Evolutionary conservation across 2,888 invertebrate species (phyloP).

Genomic region (Latheticus oryzae): DNA sequence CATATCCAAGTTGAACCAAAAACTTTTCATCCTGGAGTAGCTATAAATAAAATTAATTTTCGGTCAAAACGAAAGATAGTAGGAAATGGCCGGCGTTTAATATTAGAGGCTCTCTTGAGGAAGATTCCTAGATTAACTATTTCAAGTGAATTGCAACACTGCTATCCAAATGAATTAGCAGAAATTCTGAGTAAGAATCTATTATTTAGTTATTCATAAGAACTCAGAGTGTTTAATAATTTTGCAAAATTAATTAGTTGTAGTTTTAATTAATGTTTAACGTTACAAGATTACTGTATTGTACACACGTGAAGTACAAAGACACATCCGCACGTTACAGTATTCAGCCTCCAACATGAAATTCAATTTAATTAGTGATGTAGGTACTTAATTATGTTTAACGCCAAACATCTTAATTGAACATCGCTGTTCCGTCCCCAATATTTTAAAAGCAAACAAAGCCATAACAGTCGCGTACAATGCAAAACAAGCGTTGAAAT

Average conservation of each 20-base stretch:
- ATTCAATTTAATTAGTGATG: no score
- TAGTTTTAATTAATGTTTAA: no score
- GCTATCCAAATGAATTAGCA: no score
- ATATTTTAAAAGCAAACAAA: conserved; percentile 8
- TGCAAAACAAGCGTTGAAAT: conserved; percentile 10
- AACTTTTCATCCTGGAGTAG: not conserved
- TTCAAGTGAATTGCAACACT: conserved; percentile 6
- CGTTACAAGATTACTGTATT: no score
- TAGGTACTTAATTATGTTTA: not conserved
- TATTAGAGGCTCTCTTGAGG: conserved; percentile 7
- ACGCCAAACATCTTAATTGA: conserved; percentile 1
- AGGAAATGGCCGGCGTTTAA: conserved; percentile 14
- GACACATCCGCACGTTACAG: no score
- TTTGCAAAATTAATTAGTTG: no score
- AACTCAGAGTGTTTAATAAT: no score
- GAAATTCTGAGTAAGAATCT: no score
- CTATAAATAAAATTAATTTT: conserved; percentile 11
- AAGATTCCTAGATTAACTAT: conserved; percentile 8
- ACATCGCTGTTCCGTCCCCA: not conserved
- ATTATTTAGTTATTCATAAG: no score
- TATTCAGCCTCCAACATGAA: no score
- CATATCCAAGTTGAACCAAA: not conserved
- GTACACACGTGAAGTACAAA: no score
- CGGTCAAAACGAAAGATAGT: conserved; percentile 4
- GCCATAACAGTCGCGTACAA: conserved; percentile 10